Evolutionary conservation across 2,113 vertebrate genomes (phyloP).

Genomic region (Todiramphus chloris): DNA sequence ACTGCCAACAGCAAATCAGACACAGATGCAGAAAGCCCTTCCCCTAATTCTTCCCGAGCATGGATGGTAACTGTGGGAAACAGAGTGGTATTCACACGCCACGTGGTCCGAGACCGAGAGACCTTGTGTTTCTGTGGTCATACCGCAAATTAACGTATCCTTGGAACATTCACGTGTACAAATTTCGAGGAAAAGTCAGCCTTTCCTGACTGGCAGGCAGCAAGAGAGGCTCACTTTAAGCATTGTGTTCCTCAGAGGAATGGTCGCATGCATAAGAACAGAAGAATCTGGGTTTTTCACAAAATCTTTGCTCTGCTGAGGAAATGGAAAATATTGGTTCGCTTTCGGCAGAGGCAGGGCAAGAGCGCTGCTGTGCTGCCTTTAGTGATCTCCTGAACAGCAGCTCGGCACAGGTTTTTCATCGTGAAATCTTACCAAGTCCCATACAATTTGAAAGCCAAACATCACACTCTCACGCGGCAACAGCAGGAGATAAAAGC

Average conservation of each 20-base stretch:
- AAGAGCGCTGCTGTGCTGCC: not conserved
- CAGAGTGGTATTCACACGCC: not conserved
- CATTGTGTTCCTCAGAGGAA: not conserved
- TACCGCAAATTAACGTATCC: not conserved
- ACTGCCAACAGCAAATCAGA: not conserved
- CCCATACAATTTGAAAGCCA: not conserved
- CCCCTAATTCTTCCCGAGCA: not conserved
- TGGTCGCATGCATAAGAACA: not conserved
- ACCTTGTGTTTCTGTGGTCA: not conserved
- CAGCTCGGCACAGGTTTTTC: not conserved
- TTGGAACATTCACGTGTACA: accelerated
- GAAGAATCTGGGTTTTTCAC: not conserved
- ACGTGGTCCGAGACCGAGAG: accelerated
- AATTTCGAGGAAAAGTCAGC: not conserved
- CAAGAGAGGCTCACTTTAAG: not conserved
- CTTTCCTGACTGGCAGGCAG: not conserved
- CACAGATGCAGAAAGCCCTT: not conserved
- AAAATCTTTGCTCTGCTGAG: not conserved
- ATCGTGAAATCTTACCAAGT: not conserved
- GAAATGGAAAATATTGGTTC: not conserved
- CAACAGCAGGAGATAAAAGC: not conserved
- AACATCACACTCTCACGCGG: not conserved
- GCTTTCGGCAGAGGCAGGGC: not conserved
- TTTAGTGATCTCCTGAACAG: no score
- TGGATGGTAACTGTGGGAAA: not conserved